Conservation (phyloP, 2,797 vertebrate genomes). For the Holocentrus rufus region DNA sequence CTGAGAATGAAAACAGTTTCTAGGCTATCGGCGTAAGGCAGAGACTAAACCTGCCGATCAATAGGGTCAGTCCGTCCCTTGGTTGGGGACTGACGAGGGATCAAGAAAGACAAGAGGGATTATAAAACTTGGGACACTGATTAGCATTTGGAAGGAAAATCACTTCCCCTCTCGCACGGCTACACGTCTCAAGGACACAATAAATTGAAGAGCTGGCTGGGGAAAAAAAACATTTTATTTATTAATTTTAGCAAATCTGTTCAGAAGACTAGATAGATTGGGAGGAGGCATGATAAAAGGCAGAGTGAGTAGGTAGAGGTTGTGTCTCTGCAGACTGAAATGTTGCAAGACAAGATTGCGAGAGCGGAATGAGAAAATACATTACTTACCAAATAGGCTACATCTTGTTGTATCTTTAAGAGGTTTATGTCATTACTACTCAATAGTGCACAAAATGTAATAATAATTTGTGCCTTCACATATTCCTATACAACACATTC, state of each 20-base stretch:
- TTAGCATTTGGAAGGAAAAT: conserved; percentile 64
- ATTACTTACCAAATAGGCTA: conserved; percentile 9
- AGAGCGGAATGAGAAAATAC: conserved; percentile 29
- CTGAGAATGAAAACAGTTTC: conserved; percentile 13
- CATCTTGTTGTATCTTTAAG: conserved; percentile 24
- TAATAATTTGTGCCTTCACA: not conserved
- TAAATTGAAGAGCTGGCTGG: conserved; percentile 49
- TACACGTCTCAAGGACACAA: conserved; percentile 66
- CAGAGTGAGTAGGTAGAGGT: conserved; percentile 47
- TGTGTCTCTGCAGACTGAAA: conserved; percentile 45
- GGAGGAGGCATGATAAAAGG: conserved; percentile 47
- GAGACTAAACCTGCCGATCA: conserved; percentile 34
- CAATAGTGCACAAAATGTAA: not conserved
- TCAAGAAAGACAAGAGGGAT: conserved; percentile 42
- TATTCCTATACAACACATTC: too few relatives aligned
- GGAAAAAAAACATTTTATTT: conserved; percentile 43
- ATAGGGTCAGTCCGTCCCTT: conserved; percentile 43
- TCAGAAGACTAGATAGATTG: conserved; percentile 50
- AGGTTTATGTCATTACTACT: not conserved
- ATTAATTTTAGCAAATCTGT: conserved; percentile 63
- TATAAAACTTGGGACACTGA: conserved; percentile 52
- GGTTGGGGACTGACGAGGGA: conserved; percentile 33
- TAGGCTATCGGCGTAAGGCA: conserved; percentile 4
- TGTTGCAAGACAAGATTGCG: conserved; percentile 35
- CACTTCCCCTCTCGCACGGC: conserved; percentile 35